Base-by-base conservation (phyloP, 2,113 vertebrate species). In the Todiramphus saurophagus region DNA sequence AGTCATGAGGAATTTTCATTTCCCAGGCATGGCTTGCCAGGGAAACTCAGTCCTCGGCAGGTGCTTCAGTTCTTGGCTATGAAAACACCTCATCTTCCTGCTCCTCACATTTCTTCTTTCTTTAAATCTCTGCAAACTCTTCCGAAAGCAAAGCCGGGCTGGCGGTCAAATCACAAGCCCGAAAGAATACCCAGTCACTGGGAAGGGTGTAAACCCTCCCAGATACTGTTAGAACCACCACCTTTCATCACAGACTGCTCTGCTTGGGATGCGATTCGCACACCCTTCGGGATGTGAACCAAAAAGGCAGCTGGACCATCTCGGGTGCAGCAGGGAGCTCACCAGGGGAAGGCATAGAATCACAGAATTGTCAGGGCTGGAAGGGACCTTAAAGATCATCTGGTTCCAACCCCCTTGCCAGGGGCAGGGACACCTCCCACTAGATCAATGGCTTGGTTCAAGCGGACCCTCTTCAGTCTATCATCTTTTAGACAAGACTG, bases 1-100 rank as follows among this genome's bases (percentile, higher is more conserved):
- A 89, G 27, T 43, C 77, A 82, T 10, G 11, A 82, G 50, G n/a
- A 93, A 76, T 90, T 96, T 93, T 83, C 88, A 89, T 96, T 77
- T 94, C 79, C 35, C 83, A 68, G 44, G 63, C 9, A 35, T 60
- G 69, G 35, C 56, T 79, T 87, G 86, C 77, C 86, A 91, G 77
- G 50, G 95, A 89, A 94, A 87, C 78, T 69, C 84, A 92, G 51
- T 13, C 28, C 62, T 69, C 44, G 53, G 74, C 74, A 96, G 28
- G 39, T 76, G 51, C 33, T 87, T 87, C 33, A 25, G 46, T 72
- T 75, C 66, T 79, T 93, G 62, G 35, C 56, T 87, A 70, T 37
- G 67, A 43, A 94, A 84, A 63, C 35, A 83, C 51, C 21, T 88
- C 39, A 16, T 59, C 64, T 67, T 72, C 41, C 19, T 66, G 73